Conservation (phyloP, 92 coral and sea anemone genomes). For the Palythoa caribaeorum region DNA sequence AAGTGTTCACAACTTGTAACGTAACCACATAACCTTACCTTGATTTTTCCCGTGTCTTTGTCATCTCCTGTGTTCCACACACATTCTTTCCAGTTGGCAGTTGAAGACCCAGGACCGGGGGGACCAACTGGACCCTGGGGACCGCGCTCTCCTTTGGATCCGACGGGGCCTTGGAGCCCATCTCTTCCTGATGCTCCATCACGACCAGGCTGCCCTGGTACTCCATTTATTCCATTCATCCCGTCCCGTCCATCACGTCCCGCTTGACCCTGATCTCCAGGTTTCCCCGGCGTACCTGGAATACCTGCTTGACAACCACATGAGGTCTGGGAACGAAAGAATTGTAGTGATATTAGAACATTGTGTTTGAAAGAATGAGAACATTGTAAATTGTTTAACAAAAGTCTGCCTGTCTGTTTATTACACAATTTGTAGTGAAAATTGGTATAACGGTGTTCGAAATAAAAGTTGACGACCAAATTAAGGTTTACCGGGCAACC, state of each 20-base stretch:
- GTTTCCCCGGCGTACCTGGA: not conserved
- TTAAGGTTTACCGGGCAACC: no score
- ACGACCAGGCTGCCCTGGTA: not conserved
- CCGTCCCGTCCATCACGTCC: constrained; percentile 4
- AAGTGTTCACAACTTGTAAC: no score
- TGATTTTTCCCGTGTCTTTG: not conserved
- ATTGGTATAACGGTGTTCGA: no score
- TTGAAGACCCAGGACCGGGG: not conserved
- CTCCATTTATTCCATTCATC: not conserved
- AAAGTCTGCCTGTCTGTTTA: no score
- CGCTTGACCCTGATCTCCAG: not conserved
- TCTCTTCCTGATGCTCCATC: not conserved
- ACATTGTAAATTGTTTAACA: no score
- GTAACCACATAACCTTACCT: not conserved
- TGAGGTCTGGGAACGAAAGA: not conserved
- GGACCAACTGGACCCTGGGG: not conserved
- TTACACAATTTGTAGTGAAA: no score
- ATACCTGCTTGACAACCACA: not conserved
- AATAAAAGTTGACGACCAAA: no score
- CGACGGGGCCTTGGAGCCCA: not conserved
- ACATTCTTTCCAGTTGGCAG: not conserved
- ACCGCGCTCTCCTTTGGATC: not conserved
- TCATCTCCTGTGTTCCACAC: not conserved
- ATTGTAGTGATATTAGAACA: no score
- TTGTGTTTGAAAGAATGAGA: no score